Base-by-base conservation (phyloP, 2,797 vertebrate species). In the Micrastur ruficollis region DNA sequence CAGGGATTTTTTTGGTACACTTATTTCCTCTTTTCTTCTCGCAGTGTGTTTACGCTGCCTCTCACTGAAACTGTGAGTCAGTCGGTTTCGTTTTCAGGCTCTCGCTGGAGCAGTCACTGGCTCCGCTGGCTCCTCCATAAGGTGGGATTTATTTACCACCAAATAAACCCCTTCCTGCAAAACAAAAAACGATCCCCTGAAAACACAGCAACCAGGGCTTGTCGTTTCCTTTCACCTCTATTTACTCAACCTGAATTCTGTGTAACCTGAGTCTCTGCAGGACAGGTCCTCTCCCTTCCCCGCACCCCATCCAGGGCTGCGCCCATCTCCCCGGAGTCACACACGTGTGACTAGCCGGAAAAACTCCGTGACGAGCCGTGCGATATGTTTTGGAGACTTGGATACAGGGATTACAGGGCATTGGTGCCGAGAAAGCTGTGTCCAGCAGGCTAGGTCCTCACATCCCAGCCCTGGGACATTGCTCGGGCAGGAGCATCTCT, bases 1-100 rank as follows among this genome's bases (percentile, higher is more conserved):
- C 66, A 36, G 70, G 79, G 63, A 62, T 20, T 36, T 80, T 47
- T 85, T 91, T 75, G 2, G 46, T 46, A 26, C 14, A 10, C 47
- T 27, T 66, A 47, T 44, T 96, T 92, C 93, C 95, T 96, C 89
- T 40, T 90, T 26, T 76, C 59, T 70, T 34, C 83, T 29, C 2
- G 11, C 47, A 1, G 11, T 19, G 38, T 93, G 84, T 96, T 97
- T 97, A 68, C 76, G 9, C 68, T n/a, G 50, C n/a, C 72, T 91
- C 79, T 82, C 31, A 25, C 84, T 91, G 95, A 96, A 95, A 97
- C 93, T 96, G 55, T 97, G 96, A 97, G n/a, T 97, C 96, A 97
- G 91, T 34, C 20, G 12, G 59, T 94, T 96, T 96, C 52, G 0
- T 92, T 97, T 95, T 97, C 38, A 67, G 65, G 12, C 53, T 62